Evolutionary conservation across 2,888 invertebrate species (phyloP).

Genomic region (Timema podura): DNA sequence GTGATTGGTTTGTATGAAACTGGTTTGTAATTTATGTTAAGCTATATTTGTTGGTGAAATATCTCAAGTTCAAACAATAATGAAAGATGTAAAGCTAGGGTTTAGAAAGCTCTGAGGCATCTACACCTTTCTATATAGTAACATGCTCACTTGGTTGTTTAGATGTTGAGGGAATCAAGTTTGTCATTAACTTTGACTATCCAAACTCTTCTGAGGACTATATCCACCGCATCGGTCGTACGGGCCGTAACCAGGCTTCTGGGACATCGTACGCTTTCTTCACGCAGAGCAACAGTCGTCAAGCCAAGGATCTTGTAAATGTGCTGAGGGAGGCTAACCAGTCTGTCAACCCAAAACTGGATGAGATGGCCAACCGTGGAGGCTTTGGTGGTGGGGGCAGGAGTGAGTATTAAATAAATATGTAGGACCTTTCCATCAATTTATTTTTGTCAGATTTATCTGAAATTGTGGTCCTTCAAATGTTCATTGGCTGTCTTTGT

Average conservation of each 20-base stretch:
- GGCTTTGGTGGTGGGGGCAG: conserved; percentile 56
- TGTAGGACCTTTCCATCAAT: too few relatives aligned
- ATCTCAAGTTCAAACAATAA: too few relatives aligned
- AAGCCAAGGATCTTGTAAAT: conserved; percentile 83
- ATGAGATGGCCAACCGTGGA: conserved; percentile 68
- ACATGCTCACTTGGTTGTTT: conserved; percentile 22
- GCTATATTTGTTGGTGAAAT: too few relatives aligned
- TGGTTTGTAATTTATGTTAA: too few relatives aligned
- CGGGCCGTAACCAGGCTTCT: conserved; percentile 79
- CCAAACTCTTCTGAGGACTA: conserved; percentile 94
- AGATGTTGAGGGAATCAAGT: conserved; percentile 88
- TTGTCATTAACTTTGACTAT: conserved; percentile 95
- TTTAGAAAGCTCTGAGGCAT: too few relatives aligned
- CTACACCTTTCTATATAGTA: too few relatives aligned
- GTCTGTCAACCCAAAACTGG: conserved; percentile 79
- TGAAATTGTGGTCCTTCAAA: too few relatives aligned
- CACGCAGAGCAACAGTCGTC: conserved; percentile 80
- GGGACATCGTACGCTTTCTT: conserved; percentile 95
- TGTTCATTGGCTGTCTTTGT: too few relatives aligned
- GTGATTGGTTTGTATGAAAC: too few relatives aligned
- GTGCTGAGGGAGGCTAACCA: conserved; percentile 89
- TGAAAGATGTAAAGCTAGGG: too few relatives aligned
- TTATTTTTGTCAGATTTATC: too few relatives aligned
- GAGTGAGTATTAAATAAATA: conserved; percentile 16
- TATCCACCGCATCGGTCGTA: conserved; percentile 92